A percentile compares a stretch with the other conserved stretches of the same genome.
Evolutionary conservation across 2,888 invertebrate genomes (phyloP).

Genomic region (Andrena minutula): DNA sequence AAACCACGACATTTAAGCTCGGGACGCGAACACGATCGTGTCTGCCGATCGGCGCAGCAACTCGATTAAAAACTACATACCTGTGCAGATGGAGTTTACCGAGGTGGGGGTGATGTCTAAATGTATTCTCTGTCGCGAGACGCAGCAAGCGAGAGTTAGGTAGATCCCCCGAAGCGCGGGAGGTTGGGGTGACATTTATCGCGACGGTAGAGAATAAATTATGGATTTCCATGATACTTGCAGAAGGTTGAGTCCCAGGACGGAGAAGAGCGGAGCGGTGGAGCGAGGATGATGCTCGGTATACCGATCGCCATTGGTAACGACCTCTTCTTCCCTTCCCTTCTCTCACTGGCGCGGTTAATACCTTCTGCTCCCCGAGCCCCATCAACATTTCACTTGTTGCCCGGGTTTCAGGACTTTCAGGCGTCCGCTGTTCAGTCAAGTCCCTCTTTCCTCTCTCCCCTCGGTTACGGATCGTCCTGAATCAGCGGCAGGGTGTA

Average conservation of each 20-base stretch:
- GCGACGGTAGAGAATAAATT: background rate
- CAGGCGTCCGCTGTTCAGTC: conserved; percentile 41
- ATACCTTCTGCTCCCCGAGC: conserved; percentile 37
- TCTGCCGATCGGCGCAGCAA: background rate
- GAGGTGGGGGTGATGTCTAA: no score
- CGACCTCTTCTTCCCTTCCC: conserved; percentile 51
- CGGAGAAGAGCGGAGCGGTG: background rate
- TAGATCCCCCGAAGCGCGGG: background rate
- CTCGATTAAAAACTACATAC: background rate
- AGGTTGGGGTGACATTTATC: conserved; percentile 3
- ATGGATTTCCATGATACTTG: conserved; percentile 7
- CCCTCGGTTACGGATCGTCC: background rate
- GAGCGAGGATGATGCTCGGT: conserved; percentile 43
- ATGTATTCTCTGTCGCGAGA: background rate
- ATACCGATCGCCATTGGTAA: conserved; percentile 66
- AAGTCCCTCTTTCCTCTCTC: background rate
- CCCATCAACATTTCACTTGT: conserved; percentile 64
- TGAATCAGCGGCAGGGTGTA: no score
- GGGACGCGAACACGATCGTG: conserved; percentile 15
- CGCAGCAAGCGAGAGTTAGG: background rate
- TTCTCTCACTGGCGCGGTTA: conserved; percentile 40
- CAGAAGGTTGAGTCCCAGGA: background rate
- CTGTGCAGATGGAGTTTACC: no score
- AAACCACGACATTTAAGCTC: conserved; percentile 57
- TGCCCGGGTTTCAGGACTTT: conserved; percentile 40